Evolutionary conservation across 2,888 invertebrate species (phyloP).

Genomic region (Drosophila barbarae): DNA sequence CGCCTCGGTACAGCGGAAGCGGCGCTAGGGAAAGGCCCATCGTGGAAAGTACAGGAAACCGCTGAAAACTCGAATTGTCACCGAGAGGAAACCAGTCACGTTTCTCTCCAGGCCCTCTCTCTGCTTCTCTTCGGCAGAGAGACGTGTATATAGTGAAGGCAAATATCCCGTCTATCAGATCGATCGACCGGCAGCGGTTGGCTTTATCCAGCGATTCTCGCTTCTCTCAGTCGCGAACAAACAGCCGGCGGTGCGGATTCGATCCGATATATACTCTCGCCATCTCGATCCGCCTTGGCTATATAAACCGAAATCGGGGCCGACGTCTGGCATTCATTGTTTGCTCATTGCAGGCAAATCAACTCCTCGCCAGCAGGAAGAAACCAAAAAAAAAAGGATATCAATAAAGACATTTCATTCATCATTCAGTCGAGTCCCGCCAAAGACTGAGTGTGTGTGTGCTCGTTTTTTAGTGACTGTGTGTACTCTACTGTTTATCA

Average conservation of each 20-base stretch:
- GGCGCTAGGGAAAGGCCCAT: conserved; percentile 33
- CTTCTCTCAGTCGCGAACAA: conserved; percentile 38
- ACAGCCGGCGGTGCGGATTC: conserved; percentile 32
- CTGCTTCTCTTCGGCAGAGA: not conserved
- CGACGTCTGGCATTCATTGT: conserved; percentile 66
- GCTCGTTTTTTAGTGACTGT: conserved; percentile 11
- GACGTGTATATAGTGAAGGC: not conserved
- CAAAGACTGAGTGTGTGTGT: conserved; percentile 5
- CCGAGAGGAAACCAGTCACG: conserved; percentile 32
- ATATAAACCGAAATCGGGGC: conserved; percentile 64
- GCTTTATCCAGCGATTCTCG: conserved; percentile 29
- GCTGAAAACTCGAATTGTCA: conserved; percentile 27
- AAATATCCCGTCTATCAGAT: conserved; percentile 15
- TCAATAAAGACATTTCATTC: conserved; percentile 25
- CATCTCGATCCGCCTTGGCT: conserved; percentile 27
- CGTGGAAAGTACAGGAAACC: conserved; percentile 38
- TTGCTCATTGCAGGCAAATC: conserved; percentile 55
- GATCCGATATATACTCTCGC: conserved; percentile 22
- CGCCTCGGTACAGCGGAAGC: conserved; percentile 18
- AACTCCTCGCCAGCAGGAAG: conserved; percentile 29
- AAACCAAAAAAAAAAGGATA: conserved; percentile 1
- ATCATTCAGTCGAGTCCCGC: conserved; percentile 13
- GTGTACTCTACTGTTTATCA: conserved; percentile 40
- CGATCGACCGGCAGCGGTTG: conserved; percentile 13
- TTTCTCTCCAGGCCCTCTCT: conserved; percentile 7